These are phyloP conservation scores for Dermatemys mawii DNA, from an alignment of 2,113 vertebrate species.

Conservation along the genomic window DNA sequence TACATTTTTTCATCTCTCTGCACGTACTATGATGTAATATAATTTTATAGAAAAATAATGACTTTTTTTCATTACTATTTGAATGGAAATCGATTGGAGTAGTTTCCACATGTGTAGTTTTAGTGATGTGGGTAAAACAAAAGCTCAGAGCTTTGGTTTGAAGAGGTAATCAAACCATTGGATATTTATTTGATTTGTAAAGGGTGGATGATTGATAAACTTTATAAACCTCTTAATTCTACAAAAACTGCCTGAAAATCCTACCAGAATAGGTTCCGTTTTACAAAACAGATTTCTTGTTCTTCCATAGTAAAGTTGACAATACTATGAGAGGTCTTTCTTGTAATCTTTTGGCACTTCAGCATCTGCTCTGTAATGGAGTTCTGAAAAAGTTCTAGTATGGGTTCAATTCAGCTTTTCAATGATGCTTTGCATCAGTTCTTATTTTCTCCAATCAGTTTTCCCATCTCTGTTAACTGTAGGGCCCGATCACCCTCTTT, in stretches of 20 bases:
- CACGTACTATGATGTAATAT: background rate
- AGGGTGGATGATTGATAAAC: background rate
- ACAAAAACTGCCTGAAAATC: background rate
- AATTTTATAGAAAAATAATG: background rate
- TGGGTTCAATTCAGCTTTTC: background rate
- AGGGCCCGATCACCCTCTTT: accelerated
- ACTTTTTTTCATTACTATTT: background rate
- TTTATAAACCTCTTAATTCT: background rate
- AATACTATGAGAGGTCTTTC: background rate
- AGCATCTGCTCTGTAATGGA: background rate
- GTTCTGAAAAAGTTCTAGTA: accelerated
- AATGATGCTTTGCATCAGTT: background rate
- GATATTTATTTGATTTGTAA: background rate
- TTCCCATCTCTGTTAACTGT: background rate
- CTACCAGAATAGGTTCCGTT: background rate
- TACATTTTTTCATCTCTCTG: background rate
- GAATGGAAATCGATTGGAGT: background rate
- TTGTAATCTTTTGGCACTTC: background rate
- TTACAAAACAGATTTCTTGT: background rate
- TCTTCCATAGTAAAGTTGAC: background rate
- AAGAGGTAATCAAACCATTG: background rate
- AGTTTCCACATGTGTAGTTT: background rate
- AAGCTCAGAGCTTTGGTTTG: background rate
- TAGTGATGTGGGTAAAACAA: background rate
- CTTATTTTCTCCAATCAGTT: background rate